Conservation (phyloP, 1,140 invertebrate species). For the Tyrophagus putrescentiae region DNA sequence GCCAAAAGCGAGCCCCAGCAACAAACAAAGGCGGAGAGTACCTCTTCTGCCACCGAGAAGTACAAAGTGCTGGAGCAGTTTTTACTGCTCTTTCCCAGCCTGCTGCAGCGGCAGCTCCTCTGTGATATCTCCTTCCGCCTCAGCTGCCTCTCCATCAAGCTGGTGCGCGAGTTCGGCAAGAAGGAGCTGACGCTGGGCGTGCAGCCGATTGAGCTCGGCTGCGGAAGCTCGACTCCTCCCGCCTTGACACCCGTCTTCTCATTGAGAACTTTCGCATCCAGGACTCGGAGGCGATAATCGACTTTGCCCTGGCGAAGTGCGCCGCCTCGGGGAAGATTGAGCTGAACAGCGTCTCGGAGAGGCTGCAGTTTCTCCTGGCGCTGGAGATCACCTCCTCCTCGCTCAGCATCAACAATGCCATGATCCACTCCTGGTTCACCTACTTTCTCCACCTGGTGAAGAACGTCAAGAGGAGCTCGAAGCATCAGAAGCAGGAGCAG, state of each 20-base stretch:
- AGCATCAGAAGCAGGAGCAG: conserved; percentile 18
- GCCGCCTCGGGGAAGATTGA: conserved; percentile 14
- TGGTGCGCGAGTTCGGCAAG: conserved; percentile 7
- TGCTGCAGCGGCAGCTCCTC: not conserved
- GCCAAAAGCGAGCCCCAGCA: not conserved
- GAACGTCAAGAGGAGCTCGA: conserved; percentile 20
- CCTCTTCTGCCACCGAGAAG: conserved; percentile 1
- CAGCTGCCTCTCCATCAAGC: not conserved
- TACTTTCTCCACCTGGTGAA: conserved; percentile 14
- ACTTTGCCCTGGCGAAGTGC: conserved; percentile 9
- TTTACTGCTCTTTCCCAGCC: not conserved
- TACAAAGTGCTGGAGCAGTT: not conserved
- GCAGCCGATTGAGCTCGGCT: conserved; percentile 9
- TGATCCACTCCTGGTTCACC: conserved; percentile 20
- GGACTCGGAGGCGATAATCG: conserved; percentile 20
- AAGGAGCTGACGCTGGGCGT: conserved; percentile 9
- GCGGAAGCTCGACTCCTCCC: not conserved
- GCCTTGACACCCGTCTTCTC: not conserved
- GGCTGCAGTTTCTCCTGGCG: not conserved
- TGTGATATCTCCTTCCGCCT: not conserved
- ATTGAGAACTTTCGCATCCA: conserved; percentile 12
- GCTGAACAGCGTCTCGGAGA: conserved; percentile 17
- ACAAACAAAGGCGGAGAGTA: not conserved
- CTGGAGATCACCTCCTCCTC: conserved; percentile 1
- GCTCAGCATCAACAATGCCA: conserved; percentile 7